phyloP scores from a whole-genome alignment of 2,888 invertebrate genomes.

The Pristionchus arcanus region DNA sequence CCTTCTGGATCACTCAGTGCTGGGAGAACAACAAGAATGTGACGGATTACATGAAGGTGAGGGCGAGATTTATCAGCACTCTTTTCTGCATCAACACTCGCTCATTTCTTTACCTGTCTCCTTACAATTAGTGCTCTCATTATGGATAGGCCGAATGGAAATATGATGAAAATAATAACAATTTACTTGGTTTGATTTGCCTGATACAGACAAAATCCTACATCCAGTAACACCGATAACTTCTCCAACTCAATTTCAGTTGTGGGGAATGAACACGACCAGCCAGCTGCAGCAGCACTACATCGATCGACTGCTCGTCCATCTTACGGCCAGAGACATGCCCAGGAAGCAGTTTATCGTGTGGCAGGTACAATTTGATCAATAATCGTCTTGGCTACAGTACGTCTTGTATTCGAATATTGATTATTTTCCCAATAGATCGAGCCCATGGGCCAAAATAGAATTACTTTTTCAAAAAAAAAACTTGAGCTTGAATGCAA shows the following conservation, averaged over 20 bases:
- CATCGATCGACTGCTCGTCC: conserved; percentile 53
- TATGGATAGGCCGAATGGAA: too few species aligned
- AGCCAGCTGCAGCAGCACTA: conserved; percentile 55
- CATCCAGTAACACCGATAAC: neutral
- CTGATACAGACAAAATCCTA: too few species aligned
- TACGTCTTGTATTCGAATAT: too few species aligned
- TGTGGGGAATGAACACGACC: conserved; percentile 55
- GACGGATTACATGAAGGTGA: conserved; percentile 55
- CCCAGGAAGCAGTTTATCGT: conserved; percentile 57
- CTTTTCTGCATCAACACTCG: neutral
- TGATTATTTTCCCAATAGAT: too few species aligned
- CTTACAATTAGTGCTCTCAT: too few species aligned
- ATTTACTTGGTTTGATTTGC: too few species aligned
- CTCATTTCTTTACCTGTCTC: too few species aligned
- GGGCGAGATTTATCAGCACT: neutral
- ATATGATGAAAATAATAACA: too few species aligned
- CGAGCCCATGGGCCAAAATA: too few species aligned
- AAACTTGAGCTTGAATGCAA: too few species aligned
- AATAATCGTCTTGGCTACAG: too few species aligned
- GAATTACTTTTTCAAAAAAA: too few species aligned
- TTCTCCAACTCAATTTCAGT: conserved; percentile 20
- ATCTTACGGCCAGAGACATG: conserved; percentile 56
- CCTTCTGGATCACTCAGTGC: conserved; percentile 54
- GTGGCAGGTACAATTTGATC: conserved; percentile 55
- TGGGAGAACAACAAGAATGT: conserved; percentile 57